These are phyloP conservation scores for Nemapogon koenigi DNA, from an alignment of 2,888 invertebrate genomes.

Conservation along the genomic window DNA sequence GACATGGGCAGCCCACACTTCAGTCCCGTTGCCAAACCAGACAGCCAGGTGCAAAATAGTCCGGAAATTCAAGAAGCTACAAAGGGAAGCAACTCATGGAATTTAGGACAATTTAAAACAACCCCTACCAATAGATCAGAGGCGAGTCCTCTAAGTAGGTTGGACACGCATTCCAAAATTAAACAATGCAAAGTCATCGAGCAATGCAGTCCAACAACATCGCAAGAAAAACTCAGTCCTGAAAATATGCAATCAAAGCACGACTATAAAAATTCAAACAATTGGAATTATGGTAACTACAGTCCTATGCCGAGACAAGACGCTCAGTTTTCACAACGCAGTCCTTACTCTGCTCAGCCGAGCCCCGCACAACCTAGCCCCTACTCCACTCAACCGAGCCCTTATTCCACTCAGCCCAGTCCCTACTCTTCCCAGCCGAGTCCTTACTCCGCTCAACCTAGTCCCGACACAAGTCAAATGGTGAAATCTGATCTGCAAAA, in stretches of 20 bases:
- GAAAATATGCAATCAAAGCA: slow-evolving; percentile 35
- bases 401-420: slow-evolving; percentile 51
- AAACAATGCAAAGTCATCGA: slow-evolving; percentile 48
- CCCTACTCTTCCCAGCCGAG: slow-evolving; percentile 57
- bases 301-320: slow-evolving; percentile 58
- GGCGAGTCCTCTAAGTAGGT: slow-evolving; percentile 50
- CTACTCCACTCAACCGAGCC: slow-evolving; percentile 49
- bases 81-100: slow-evolving; percentile 44
- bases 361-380: slow-evolving; percentile 49
- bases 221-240: slow-evolving; percentile 51
- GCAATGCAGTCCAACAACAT: slow-evolving; percentile 56
- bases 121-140: slow-evolving; percentile 53
- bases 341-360: slow-evolving; percentile 55
- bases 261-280: slow-evolving; percentile 48
- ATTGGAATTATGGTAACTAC: slow-evolving; percentile 49
- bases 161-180: slow-evolving; percentile 45
- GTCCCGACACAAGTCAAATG: slow-evolving; percentile 56
- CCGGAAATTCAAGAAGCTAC: slow-evolving; percentile 43
- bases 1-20: slow-evolving; percentile 48
- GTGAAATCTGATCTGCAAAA: slow-evolving; percentile 48
- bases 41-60: slow-evolving; percentile 53
- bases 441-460: slow-evolving; percentile 54
- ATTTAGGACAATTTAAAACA: slow-evolving; percentile 46
- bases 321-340: slow-evolving; percentile 46
- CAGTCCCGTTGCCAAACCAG: slow-evolving; percentile 52